Conservation (phyloP, 1,140 invertebrate species). For the Melitaea cinxia region DNA sequence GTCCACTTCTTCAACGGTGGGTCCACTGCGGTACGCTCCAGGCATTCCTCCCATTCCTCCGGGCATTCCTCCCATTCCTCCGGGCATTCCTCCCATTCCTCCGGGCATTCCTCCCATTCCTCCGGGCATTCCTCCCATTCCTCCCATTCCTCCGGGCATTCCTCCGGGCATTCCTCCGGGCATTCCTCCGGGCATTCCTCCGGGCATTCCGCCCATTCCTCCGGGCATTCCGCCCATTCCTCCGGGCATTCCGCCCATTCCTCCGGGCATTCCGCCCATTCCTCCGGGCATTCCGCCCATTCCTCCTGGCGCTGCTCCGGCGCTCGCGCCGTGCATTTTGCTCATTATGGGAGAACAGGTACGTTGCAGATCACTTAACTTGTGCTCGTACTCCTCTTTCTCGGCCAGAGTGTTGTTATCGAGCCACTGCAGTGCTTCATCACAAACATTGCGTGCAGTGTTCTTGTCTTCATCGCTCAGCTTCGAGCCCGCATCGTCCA, state of each 20-base stretch:
- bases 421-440: constrained; percentile 82
- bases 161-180: neutral
- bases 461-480: constrained; percentile 84
- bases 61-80: too few species aligned
- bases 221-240: neutral
- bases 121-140: too few species aligned
- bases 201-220: constrained; percentile 90
- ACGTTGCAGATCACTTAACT: constrained; percentile 87
- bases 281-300: neutral
- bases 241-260: neutral
- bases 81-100: too few species aligned
- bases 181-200: constrained; percentile 59
- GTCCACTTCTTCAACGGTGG: constrained; percentile 52
- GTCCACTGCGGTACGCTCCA: constrained; percentile 10
- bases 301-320: constrained; percentile 25
- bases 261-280: neutral
- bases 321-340: constrained; percentile 85
- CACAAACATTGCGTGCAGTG: constrained; percentile 82
- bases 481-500: constrained; percentile 76
- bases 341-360: constrained; percentile 88
- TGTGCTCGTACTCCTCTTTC: too few species aligned
- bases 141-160: neutral
- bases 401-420: constrained; percentile 87
- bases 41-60: neutral
- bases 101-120: constrained; percentile 90